phyloP scores from a whole-genome alignment of 1,140 invertebrate species.

The Zaprionus capensis region DNA sequence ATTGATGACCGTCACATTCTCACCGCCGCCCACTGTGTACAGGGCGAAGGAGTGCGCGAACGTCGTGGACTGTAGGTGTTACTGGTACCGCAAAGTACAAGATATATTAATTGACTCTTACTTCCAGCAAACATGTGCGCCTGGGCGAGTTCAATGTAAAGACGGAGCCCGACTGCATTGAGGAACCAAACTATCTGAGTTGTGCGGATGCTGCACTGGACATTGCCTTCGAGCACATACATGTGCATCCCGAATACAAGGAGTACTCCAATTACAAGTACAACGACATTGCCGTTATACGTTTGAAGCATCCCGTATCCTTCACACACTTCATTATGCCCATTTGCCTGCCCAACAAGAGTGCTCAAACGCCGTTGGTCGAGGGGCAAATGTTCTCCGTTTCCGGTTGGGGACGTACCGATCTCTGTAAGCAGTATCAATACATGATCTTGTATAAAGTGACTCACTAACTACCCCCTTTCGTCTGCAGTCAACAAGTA shows the following conservation, averaged over 20 bases:
- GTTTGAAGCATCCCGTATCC: conserved; percentile 90
- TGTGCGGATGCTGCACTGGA: conserved; percentile 84
- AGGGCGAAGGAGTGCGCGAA: conserved; percentile 84
- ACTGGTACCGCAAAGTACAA: background rate
- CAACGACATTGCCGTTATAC: conserved; percentile 91
- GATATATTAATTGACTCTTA: background rate
- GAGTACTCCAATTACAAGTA: conserved; percentile 69
- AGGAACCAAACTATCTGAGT: conserved; percentile 66
- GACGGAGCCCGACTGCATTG: conserved; percentile 86
- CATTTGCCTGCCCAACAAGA: conserved; percentile 89
- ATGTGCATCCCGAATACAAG: conserved; percentile 84
- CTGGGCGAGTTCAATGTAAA: conserved; percentile 88
- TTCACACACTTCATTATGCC: conserved; percentile 90
- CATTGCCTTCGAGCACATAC: conserved; percentile 77
- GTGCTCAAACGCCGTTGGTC: conserved; percentile 83
- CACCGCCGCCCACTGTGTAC: conserved; percentile 95
- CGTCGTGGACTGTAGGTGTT: conserved; percentile 71
- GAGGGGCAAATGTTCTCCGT: conserved; percentile 87
- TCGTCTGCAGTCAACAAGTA: conserved; percentile 74
- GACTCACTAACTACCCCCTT: background rate
- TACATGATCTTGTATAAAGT: background rate
- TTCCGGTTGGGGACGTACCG: conserved; percentile 93
- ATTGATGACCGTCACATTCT: conserved; percentile 86
- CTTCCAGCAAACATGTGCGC: conserved; percentile 85
- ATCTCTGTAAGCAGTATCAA: conserved; percentile 81